Percentiles rank a stretch among this genome's conserved stretches.
Evolutionary conservation across 1,140 invertebrate genomes (phyloP).

Genomic region (Pomacea maculata): DNA sequence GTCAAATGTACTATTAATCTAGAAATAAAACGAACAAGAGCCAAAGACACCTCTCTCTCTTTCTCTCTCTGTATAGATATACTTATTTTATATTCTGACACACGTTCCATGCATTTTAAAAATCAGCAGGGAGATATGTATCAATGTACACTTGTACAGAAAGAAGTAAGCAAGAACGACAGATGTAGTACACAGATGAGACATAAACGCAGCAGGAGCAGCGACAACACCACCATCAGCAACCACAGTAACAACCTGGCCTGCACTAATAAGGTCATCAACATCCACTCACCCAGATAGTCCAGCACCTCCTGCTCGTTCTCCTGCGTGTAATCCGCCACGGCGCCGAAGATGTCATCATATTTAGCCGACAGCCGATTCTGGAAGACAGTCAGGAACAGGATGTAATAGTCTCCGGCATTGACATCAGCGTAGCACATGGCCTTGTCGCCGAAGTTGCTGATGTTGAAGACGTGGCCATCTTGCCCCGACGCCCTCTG

Average conservation of each 20-base stretch:
- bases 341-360: constrained; percentile 63
- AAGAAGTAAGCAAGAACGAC: not conserved
- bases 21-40: too few relatives aligned
- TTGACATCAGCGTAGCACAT: constrained; percentile 62
- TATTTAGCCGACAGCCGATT: constrained; percentile 60
- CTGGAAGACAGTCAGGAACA: constrained; percentile 60
- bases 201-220: not conserved
- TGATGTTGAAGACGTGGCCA: constrained; percentile 49
- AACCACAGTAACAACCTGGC: too few relatives aligned
- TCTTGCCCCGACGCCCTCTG: constrained; percentile 11
- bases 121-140: too few relatives aligned
- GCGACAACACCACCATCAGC: not conserved
- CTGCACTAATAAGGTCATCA: not conserved
- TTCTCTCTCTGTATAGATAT: too few relatives aligned
- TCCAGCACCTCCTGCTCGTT: constrained; percentile 49
- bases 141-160: not conserved
- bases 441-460: constrained; percentile 63
- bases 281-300: constrained; percentile 50
- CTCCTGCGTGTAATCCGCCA: constrained; percentile 42
- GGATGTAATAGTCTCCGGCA: constrained; percentile 52
- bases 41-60: too few relatives aligned
- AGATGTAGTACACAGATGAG: constrained; percentile 10
- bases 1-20: too few relatives aligned
- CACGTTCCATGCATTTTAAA: too few relatives aligned
- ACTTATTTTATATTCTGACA: too few relatives aligned